Evolutionary conservation across 2,797 vertebrate genomes (phyloP).

Genomic region (Nyctalus aviator): DNA sequence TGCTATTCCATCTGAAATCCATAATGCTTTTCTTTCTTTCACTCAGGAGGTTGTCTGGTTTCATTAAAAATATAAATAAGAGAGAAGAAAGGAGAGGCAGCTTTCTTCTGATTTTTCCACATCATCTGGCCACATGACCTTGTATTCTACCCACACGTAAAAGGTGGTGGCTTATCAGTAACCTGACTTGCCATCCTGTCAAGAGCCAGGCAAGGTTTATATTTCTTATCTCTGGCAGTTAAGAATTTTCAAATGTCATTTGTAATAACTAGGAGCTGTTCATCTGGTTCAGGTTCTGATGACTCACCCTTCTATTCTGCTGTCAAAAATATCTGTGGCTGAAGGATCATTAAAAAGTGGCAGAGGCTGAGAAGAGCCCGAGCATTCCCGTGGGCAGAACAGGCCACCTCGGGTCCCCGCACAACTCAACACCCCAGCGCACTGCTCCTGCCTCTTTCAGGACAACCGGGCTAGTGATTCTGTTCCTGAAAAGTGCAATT

Average conservation of each 20-base stretch:
- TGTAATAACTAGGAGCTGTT: not conserved
- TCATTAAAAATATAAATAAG: constrained; percentile 55
- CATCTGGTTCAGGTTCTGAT: constrained; percentile 24
- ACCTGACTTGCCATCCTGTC: not conserved
- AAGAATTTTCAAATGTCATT: constrained; percentile 59
- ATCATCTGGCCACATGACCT: not conserved
- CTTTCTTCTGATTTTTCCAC: constrained; percentile 32
- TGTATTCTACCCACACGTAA: not conserved
- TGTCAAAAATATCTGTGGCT: not conserved
- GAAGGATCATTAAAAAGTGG: not conserved
- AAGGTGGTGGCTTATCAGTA: not conserved
- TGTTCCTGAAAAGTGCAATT: constrained; percentile 71
- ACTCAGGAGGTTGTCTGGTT: constrained; percentile 75
- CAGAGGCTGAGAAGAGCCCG: constrained; percentile 60
- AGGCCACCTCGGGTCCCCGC: constrained; percentile 56
- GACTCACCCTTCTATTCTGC: constrained; percentile 45
- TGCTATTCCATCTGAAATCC: not conserved
- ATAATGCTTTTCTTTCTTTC: constrained; percentile 55
- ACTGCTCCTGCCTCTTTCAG: not conserved
- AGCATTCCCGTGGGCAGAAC: not conserved
- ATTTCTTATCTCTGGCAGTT: constrained; percentile 17
- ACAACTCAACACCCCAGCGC: not conserved
- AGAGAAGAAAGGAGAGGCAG: constrained; percentile 17
- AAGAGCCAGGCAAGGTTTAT: constrained; percentile 17
- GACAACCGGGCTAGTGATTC: not conserved